Conservation (phyloP, 2,888 invertebrate genomes). For the Xestoiulus laeticollis region DNA sequence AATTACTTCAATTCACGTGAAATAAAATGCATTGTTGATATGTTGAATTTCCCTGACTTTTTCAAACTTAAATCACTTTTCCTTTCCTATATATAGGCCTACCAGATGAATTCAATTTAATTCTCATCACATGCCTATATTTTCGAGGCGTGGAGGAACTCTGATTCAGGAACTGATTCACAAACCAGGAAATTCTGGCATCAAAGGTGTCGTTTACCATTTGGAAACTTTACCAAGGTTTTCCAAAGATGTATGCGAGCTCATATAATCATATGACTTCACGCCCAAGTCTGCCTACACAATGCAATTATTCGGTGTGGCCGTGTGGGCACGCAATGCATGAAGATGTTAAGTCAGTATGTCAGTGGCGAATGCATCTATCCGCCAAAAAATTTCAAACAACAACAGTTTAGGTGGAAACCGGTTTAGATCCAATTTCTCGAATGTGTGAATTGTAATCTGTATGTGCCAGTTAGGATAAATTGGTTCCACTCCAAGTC, state of each 20-base stretch:
- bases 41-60: too few relatives aligned
- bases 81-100: too few relatives aligned
- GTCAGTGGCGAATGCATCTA: not conserved
- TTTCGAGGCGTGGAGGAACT: too few relatives aligned
- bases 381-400: not conserved
- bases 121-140: too few relatives aligned
- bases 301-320: not conserved
- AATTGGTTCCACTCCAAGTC: not conserved
- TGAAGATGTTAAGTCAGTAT: not conserved
- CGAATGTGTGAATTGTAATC: not conserved
- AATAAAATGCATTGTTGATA: too few relatives aligned
- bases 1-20: too few relatives aligned
- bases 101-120: too few relatives aligned
- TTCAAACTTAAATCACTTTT: too few relatives aligned
- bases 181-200: too few relatives aligned
- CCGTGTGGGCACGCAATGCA: not conserved
- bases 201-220: too few relatives aligned
- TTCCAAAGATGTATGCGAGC: not conserved
- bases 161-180: too few relatives aligned
- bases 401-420: not conserved
- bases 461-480: not conserved
- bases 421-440: constrained; percentile 5
- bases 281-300: not conserved
- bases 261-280: not conserved
- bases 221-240: not conserved